Evolutionary conservation across 1,140 invertebrate genomes (phyloP).

Genomic region (Drosophila pseudoananassae): DNA sequence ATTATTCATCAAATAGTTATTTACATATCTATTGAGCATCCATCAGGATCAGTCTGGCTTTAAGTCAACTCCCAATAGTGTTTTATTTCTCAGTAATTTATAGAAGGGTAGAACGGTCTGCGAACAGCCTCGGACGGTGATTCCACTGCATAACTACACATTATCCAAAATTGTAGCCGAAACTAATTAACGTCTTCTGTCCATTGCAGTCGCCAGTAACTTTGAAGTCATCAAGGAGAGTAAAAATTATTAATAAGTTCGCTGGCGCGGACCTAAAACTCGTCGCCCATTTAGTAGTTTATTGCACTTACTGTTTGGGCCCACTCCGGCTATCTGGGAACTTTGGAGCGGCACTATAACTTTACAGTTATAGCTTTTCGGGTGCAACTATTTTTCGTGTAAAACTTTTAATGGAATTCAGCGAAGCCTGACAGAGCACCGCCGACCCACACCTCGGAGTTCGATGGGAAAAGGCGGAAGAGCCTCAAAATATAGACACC

Average conservation of each 20-base stretch:
- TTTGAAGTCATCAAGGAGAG: constrained; percentile 80
- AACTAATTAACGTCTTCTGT: constrained; percentile 18
- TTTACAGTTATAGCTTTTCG: constrained; percentile 81
- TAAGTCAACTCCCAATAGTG: no score
- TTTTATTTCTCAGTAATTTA: not conserved
- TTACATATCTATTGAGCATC: no score
- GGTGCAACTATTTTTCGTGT: constrained; percentile 81
- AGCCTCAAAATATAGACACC: constrained; percentile 78
- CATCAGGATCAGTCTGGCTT: no score
- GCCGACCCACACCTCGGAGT: constrained; percentile 19
- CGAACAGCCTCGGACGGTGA: not conserved
- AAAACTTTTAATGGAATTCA: constrained; percentile 82
- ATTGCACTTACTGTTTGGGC: constrained; percentile 39
- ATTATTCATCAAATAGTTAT: no score
- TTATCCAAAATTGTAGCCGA: constrained; percentile 1
- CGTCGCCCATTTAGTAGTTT: constrained; percentile 71
- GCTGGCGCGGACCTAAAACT: constrained; percentile 44
- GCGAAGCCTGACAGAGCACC: constrained; percentile 43
- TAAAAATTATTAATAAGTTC: constrained; percentile 81
- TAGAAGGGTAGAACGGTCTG: not conserved
- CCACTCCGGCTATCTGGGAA: constrained; percentile 28
- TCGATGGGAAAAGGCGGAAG: constrained; percentile 53
- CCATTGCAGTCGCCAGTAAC: constrained; percentile 65
- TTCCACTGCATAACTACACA: constrained; percentile 14
- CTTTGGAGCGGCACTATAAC: constrained; percentile 74